A percentile compares a stretch with the other conserved stretches of the same genome.
Conservation (phyloP, 1,140 invertebrate genomes). For the Riptortus pedestris region DNA sequence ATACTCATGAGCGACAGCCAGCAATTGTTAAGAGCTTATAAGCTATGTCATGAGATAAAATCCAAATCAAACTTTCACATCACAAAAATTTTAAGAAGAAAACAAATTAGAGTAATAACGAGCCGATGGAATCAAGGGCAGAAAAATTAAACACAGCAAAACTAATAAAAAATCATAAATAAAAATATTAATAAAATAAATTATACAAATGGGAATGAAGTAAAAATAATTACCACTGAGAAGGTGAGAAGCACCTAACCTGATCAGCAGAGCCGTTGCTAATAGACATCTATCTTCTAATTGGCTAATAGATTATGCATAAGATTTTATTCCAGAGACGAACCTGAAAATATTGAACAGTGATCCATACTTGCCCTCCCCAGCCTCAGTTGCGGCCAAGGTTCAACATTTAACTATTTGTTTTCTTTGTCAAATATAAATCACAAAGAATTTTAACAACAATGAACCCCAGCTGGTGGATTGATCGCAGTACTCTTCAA, state of each 20-base stretch:
- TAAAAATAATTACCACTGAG: constrained; percentile 13
- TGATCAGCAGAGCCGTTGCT: not conserved
- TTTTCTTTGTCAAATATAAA: too few species aligned
- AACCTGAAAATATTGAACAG: constrained; percentile 22
- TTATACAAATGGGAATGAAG: not conserved
- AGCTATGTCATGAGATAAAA: not conserved
- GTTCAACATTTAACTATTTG: too few species aligned
- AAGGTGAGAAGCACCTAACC: constrained; percentile 12
- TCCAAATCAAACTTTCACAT: not conserved
- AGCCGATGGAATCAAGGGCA: not conserved
- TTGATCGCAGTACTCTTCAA: too few species aligned
- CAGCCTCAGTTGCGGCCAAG: too few species aligned
- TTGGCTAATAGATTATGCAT: not conserved
- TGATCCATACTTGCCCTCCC: constrained; percentile 11
- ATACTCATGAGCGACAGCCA: too few species aligned
- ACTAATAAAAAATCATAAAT: not conserved
- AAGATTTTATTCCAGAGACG: constrained; percentile 2
- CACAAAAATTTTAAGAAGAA: not conserved
- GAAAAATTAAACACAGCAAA: not conserved
- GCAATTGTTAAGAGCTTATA: too few species aligned
- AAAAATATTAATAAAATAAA: not conserved
- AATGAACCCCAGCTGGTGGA: too few species aligned
- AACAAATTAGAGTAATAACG: not conserved
- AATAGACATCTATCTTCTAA: not conserved
- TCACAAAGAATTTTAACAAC: too few species aligned